Conservation (phyloP, 2,797 vertebrate genomes). For the Gadopsis marmoratus region DNA sequence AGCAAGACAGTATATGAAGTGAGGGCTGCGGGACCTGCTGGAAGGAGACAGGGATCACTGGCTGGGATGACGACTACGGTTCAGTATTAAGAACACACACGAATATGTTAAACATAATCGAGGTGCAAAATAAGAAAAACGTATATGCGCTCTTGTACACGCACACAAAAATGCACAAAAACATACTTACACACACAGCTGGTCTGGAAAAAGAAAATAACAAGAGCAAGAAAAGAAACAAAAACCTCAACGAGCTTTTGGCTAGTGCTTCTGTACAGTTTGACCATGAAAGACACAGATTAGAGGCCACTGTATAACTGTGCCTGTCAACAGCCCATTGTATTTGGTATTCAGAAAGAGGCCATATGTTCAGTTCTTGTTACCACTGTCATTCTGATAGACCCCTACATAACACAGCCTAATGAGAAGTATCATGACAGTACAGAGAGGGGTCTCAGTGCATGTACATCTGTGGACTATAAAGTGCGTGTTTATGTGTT, state of each 20-base stretch:
- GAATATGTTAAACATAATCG: neutral
- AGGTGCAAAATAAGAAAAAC: no score
- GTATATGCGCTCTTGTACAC: no score
- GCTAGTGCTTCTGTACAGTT: conserved; percentile 19
- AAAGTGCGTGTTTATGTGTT: conserved; percentile 18
- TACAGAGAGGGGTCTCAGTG: conserved; percentile 6
- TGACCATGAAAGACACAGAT: conserved; percentile 45
- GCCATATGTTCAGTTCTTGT: conserved; percentile 51
- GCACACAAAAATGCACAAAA: conserved; percentile 2
- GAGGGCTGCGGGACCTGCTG: conserved; percentile 25
- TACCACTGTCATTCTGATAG: conserved; percentile 18
- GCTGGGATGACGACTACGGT: conserved; percentile 4
- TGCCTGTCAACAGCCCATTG: conserved; percentile 46
- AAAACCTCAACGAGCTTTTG: conserved; percentile 39
- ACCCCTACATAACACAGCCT: neutral
- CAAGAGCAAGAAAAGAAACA: conserved; percentile 9
- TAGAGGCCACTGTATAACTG: conserved; percentile 29
- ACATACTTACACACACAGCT: conserved; percentile 10
- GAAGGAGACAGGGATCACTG: conserved; percentile 18
- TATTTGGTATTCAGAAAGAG: conserved; percentile 37
- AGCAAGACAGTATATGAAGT: conserved; percentile 51
- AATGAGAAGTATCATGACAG: conserved; percentile 41
- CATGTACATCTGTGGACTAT: conserved; percentile 31
- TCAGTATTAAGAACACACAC: neutral
- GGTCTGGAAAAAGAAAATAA: conserved; percentile 11